A percentile compares a stretch with the other conserved stretches of the same genome.
Evolutionary conservation across 2,113 vertebrate genomes (phyloP).

Genomic region (Phyllopteryx taeniolatus): DNA sequence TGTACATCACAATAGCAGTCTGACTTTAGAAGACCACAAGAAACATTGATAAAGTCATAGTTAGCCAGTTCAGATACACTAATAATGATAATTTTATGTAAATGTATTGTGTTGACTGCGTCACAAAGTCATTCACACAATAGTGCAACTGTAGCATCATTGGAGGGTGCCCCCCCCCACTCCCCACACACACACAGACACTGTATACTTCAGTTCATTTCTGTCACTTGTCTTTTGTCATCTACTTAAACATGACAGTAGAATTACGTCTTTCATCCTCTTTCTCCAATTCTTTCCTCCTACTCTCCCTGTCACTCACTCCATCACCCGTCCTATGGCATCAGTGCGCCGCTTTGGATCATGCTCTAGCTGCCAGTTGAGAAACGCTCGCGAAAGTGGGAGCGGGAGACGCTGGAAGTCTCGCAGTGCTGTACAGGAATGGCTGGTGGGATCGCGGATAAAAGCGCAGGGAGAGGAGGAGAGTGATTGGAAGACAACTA

Average conservation of each 20-base stretch:
- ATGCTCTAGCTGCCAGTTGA: slow-evolving; percentile 64
- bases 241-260: slow-evolving; percentile 46
- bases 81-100: neutral
- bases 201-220: slow-evolving; percentile 18
- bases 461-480: slow-evolving; percentile 66
- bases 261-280: slow-evolving; percentile 12
- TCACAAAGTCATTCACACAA: slow-evolving; percentile 44
- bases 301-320: slow-evolving; percentile 13
- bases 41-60: neutral
- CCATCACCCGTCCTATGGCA: slow-evolving; percentile 49
- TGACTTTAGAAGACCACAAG: neutral
- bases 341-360: slow-evolving; percentile 63
- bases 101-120: neutral
- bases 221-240: slow-evolving; percentile 39
- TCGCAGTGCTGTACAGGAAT: slow-evolving; percentile 51
- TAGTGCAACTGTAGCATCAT: slow-evolving; percentile 59
- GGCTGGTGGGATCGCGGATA: slow-evolving; percentile 66
- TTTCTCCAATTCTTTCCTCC: slow-evolving; percentile 9
- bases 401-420: slow-evolving; percentile 49
- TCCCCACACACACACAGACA: slow-evolving; percentile 19
- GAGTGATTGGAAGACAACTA: slow-evolving; percentile 23
- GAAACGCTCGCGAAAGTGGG: slow-evolving; percentile 38
- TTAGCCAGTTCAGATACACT: neutral
- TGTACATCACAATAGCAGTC: neutral
- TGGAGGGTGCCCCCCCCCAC: slow-evolving; percentile 51